Base-by-base conservation (phyloP, 1,140 invertebrate genomes). In the Anadara kagoshimensis region DNA sequence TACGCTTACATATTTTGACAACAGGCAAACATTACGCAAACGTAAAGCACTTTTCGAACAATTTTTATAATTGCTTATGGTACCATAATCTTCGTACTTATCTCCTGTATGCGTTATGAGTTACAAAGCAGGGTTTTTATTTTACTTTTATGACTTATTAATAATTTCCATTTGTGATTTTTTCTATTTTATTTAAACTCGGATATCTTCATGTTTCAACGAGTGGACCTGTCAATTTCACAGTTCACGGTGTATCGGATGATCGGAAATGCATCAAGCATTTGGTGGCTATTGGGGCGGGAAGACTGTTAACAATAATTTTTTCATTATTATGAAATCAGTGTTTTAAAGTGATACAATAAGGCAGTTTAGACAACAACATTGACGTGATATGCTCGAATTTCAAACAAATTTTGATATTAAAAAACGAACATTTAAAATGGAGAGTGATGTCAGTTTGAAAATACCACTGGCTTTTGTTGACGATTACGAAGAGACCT, bases 201-300 rank as follows among this genome's bases (percentile, higher is more conserved):
- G 7, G 7, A 36, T 36, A 2, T 3, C 7, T 36, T 36, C 7
- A 3, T 7, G 2, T 36, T 36, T 36, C 2, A 36, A 2, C 64
- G 69, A n/a, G 69, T 8, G 69, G 69, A 16, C 64, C 69, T 10
- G 45, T 45, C 7, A 61, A 71, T 20, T 57, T 71, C 36, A 56
- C 45, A n/a, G 69, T 65, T n/a, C 56, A 65, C 16, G 53, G 45
- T 36, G 29, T 56, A 36, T n/a, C 24, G 18, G 24, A 57, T 16
- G 43, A 64, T 22, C 36, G 69, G 69, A 71, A 57, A n/a, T 71
- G 18, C 59, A 61, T 36, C 41, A 44, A n/a, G 51, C 69, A 8
- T 36, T 14, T 36, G 69, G 69, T 16, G 51, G 54, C 26, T 18
- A 47, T 8, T 49, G 41, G 43, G 69, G 69, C n/a, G 69, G 69